Conservation (phyloP, 53 echinoderm and acorn worm genomes). For the Echinarachnius parma region DNA sequence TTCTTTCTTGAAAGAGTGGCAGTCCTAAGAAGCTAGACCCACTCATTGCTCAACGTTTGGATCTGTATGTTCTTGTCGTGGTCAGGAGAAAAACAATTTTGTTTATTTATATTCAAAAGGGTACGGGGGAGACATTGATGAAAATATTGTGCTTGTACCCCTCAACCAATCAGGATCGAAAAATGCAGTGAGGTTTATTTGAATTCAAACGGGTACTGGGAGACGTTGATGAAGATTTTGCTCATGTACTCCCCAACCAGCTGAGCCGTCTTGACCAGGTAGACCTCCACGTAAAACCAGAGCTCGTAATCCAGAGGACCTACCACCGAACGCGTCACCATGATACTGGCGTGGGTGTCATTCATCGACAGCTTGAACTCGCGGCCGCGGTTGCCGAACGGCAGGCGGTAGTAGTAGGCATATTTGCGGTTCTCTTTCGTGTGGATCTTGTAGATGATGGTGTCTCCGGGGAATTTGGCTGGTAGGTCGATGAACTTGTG, state of each 20-base stretch:
- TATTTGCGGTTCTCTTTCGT: constrained; percentile 60
- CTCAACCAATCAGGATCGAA: no score
- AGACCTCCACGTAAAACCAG: constrained; percentile 68
- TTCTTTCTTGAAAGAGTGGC: no score
- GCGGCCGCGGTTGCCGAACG: constrained; percentile 52
- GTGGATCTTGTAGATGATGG: constrained; percentile 65
- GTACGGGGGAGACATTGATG: no score
- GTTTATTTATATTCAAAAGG: no score
- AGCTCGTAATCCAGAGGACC: constrained; percentile 73
- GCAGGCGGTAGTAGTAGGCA: constrained; percentile 58
- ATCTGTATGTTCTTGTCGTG: no score
- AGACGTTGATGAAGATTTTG: constrained; percentile 67
- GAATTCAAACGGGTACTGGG: constrained; percentile 41
- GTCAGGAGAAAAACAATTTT: no score
- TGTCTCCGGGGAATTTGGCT: constrained; percentile 33
- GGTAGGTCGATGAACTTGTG: constrained; percentile 73
- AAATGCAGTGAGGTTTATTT: no score
- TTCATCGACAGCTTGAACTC: constrained; percentile 58
- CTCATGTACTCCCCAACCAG: constrained; percentile 69
- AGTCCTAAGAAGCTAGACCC: no score
- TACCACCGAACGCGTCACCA: constrained; percentile 48
- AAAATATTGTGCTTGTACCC: no score
- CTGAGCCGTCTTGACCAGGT: constrained; percentile 22
- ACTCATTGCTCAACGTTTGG: no score
- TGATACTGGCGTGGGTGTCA: constrained; percentile 53